phyloP scores from a whole-genome alignment of 2,113 vertebrate genomes.

The Hyla sarda region DNA sequence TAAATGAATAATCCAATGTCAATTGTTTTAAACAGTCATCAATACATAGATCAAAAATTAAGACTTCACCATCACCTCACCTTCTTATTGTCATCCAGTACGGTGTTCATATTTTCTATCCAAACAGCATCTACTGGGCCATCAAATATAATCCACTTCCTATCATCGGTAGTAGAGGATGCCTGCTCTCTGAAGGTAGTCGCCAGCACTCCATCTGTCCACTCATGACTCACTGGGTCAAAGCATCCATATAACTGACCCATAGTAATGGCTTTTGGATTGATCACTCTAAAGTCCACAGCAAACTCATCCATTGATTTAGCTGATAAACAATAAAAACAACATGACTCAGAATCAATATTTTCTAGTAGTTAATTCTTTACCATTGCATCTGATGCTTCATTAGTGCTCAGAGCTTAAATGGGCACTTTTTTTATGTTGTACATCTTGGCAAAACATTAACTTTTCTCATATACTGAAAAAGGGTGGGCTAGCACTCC shows the following conservation, averaged over 20 bases:
- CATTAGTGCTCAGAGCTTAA: not conserved
- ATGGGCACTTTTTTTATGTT: no score
- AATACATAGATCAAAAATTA: not conserved
- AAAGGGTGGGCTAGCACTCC: no score
- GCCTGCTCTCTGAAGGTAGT: slow-evolving; percentile 86
- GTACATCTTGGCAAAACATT: no score
- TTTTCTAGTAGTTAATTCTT: not conserved
- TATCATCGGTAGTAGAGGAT: slow-evolving; percentile 74
- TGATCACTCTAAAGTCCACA: slow-evolving; percentile 85
- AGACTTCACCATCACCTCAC: slow-evolving; percentile 70
- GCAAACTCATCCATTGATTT: slow-evolving; percentile 84
- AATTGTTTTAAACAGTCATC: not conserved
- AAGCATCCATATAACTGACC: slow-evolving; percentile 91
- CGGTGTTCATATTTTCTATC: slow-evolving; percentile 98
- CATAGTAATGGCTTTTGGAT: slow-evolving; percentile 93
- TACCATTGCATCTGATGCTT: not conserved
- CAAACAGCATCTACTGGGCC: slow-evolving; percentile 95
- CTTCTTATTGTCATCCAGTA: slow-evolving; percentile 96
- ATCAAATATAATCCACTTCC: slow-evolving; percentile 95
- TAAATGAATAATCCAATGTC: not conserved
- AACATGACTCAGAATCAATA: not conserved
- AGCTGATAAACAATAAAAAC: slow-evolving; percentile 67
- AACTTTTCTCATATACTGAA: no score
- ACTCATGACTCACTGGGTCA: slow-evolving; percentile 88
- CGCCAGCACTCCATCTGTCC: slow-evolving; percentile 89